Conservation (phyloP, 2,888 invertebrate genomes). For the Chesias legatella region DNA sequence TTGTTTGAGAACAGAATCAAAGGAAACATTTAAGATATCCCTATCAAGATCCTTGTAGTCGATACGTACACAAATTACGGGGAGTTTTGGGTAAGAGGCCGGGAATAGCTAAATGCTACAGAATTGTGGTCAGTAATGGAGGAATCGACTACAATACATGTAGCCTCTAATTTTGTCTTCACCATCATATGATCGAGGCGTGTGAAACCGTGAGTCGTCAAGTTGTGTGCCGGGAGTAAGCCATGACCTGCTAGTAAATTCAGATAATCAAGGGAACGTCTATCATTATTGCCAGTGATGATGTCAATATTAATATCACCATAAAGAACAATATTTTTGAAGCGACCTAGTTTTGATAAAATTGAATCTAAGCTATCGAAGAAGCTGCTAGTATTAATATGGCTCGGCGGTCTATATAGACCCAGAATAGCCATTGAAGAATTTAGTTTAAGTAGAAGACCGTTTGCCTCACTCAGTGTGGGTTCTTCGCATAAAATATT, state of each 20-base stretch:
- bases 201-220: constrained; percentile 16
- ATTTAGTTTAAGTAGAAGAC: constrained; percentile 16
- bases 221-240: constrained; percentile 22
- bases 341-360: not conserved
- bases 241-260: constrained; percentile 24
- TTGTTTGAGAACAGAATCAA: not conserved
- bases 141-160: not conserved
- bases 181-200: constrained; percentile 27
- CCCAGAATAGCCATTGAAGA: constrained; percentile 9
- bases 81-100: not conserved
- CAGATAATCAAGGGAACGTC: constrained; percentile 14
- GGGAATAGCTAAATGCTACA: not conserved
- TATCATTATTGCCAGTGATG: constrained; percentile 6
- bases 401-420: constrained; percentile 12
- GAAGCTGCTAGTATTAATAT: constrained; percentile 8
- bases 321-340: constrained; percentile 22
- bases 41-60: not conserved
- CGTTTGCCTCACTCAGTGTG: constrained; percentile 21
- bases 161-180: constrained; percentile 15
- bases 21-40: not conserved
- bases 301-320: constrained; percentile 26
- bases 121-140: constrained; percentile 4
- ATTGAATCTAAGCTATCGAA: not conserved
- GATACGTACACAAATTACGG: not conserved
- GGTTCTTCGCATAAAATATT: constrained; percentile 16